phyloP scores from a whole-genome alignment of 2,888 invertebrate species.

The Drosophila prostipennis region DNA sequence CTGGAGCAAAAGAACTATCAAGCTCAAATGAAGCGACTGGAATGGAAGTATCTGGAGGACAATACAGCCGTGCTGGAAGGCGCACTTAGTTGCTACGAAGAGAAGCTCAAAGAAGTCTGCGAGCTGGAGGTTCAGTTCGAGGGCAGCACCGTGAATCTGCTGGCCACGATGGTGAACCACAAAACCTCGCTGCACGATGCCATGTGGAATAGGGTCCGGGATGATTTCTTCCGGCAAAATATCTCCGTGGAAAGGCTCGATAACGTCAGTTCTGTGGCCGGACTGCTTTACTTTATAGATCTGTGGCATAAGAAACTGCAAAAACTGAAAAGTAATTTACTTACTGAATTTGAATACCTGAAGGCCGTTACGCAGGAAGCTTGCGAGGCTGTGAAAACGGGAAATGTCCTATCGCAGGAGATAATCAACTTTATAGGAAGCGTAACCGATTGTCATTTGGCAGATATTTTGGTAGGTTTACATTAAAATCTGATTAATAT shows the following conservation, averaged over 20 bases:
- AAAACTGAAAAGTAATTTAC: constrained; percentile 47
- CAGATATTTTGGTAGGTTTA: constrained; percentile 69
- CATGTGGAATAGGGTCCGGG: constrained; percentile 72
- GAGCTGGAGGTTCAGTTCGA: constrained; percentile 21
- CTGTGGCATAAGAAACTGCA: constrained; percentile 75
- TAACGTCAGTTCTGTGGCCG: constrained; percentile 47
- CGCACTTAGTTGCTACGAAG: constrained; percentile 58
- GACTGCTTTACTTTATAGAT: constrained; percentile 66
- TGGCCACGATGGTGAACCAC: constrained; percentile 55
- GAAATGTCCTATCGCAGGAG: constrained; percentile 6
- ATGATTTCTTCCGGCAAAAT: constrained; percentile 65
- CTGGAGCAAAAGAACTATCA: constrained; percentile 47
- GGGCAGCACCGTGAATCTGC: constrained; percentile 35
- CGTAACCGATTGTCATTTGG: constrained; percentile 83
- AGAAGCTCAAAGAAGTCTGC: constrained; percentile 23
- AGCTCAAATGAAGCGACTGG: constrained; percentile 85
- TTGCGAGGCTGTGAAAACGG: constrained; percentile 37
- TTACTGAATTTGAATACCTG: constrained; percentile 65
- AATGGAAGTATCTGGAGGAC: constrained; percentile 86
- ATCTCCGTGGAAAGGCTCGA: constrained; percentile 45
- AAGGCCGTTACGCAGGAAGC: constrained; percentile 65
- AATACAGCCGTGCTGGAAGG: constrained; percentile 65
- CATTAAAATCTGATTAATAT: not conserved
- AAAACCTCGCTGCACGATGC: constrained; percentile 38
- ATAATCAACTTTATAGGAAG: constrained; percentile 64